Evolutionary conservation across 2,797 vertebrate species (phyloP), one percentile per base, ranked within the genome.

Genomic region (Arnoldichthys spilopterus): DNA sequence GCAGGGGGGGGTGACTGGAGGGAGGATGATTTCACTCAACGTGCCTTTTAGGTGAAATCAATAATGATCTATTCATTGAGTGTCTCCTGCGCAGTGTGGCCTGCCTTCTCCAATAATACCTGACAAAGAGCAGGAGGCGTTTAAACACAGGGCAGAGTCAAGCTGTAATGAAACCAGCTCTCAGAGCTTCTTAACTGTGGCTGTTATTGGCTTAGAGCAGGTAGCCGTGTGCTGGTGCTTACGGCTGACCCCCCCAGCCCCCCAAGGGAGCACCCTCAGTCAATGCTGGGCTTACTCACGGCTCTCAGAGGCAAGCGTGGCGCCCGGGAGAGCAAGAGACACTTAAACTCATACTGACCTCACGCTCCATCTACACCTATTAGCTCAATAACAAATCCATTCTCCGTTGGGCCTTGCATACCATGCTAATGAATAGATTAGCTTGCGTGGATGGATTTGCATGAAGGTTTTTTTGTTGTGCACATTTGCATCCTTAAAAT

Each of bases 41-140:
- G 77, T 80, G 81, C 66, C 70, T 82, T 91, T 90, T 87, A 87
- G 87, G 81, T 89, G 85, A 87, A 91, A 92, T 93, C 91, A 91
- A 90, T 93, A 90, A 87, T 85, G 85, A 91, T 92, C 91, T 79
- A 83, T 85, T 86, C 88, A 92, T 88, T 85, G 90, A 90, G 87
- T 85, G 87, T 83, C 83, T 89, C 83, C 78, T 83, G 81, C 61
- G 68, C 77, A 71, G 78, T 81, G 72, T 67, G 77, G 87, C 32
- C 85, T 87, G 82, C 66, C 71, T 85, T 85, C 77, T 87, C 75
- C 83, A 87, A 82, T 87, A 90, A 87, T 82, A 82, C 76, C 67
- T 73, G 76, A 75, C 87, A 73, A 86, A 88, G 71, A 80, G 78
- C 79, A 32, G 51, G 49, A 80, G 74, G 66, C 59, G 16, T 83